Percentiles rank a stretch among this genome's conserved stretches.
These are phyloP conservation scores for Xyrichtys novacula DNA, from an alignment of 2,797 vertebrate genomes.

Conservation along the genomic window DNA sequence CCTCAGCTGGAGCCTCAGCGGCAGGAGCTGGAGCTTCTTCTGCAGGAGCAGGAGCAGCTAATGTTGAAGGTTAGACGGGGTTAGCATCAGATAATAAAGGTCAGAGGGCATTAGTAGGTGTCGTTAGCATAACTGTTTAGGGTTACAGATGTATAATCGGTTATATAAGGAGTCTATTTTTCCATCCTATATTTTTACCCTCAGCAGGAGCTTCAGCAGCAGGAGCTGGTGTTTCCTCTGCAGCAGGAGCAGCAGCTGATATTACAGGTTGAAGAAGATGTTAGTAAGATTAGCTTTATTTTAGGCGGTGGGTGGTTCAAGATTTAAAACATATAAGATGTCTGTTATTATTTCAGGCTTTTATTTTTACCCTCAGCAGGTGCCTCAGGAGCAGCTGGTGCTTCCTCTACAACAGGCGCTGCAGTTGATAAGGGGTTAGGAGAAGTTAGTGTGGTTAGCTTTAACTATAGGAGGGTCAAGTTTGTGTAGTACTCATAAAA, in stretches of 20 bases:
- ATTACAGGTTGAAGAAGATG: constrained; percentile 4
- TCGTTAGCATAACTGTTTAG: background rate
- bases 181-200: background rate
- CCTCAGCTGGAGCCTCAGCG: constrained; percentile 39
- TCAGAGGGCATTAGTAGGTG: background rate
- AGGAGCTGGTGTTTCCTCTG: constrained; percentile 20
- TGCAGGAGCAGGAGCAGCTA: constrained; percentile 34
- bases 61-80: constrained; percentile 49
- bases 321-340: background rate
- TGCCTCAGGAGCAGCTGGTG: constrained; percentile 18
- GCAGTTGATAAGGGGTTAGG: constrained; percentile 53
- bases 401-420: constrained; percentile 40
- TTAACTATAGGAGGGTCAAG: background rate
- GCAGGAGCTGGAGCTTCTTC: constrained; percentile 6
- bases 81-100: background rate
- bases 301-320: background rate
- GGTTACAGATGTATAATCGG: background rate
- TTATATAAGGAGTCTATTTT: background rate
- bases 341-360: constrained; percentile 4
- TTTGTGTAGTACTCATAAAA: background rate
- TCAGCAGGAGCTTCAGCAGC: constrained; percentile 11
- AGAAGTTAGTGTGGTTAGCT: constrained; percentile 3
- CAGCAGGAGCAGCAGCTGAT: constrained; percentile 4
- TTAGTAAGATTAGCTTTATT: constrained; percentile 5
- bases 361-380: constrained; percentile 45